Base-by-base conservation (phyloP, 2,888 invertebrate species). In the Stenchaetothrips biformis region DNA sequence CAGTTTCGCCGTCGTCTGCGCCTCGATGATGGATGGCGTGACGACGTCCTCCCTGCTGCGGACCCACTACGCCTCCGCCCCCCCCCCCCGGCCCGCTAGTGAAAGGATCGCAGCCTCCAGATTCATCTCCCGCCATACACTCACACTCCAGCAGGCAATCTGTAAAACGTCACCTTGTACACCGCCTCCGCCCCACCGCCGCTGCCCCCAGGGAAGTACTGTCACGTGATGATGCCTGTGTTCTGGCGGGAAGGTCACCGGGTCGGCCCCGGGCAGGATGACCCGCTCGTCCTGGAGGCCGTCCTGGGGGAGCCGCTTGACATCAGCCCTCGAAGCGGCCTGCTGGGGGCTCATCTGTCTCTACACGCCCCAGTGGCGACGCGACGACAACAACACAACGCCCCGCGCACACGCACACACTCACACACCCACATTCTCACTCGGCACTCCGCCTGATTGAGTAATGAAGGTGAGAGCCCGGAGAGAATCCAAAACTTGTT, bases 101-200 rank as follows among this genome's bases (percentile, higher is more conserved):
- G 67, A 74, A 74, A 74, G 25, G 53, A 53, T 18, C 53, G 16
- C 16, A 2, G 53, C 11, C 25, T 74, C 21, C 21, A 67, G 67
- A 25, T 74, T 74, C 67, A 25, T 74, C 67, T 16, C 59, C 82
- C 77, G 59, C 13, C 59, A 86, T 80, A 92, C 84, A 86, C 88
- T 84, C 85, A 85, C 88, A 0, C 88, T 88, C 80, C 88, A 87
- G 37, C 37, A 18, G 67, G 67, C 67, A 74, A 74, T 74, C 83
- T 82, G 77, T 80, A 80, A 79, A 81, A 77, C 80, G 78, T 62
- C 80, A 74, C 78, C 79, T 3, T 48, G 59, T 9, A 9, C 48
- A 53, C 67, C 3, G 0, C 59, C 78, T 67, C 82, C 83, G 21
- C 83, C 82, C 81, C 74, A 81, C 82, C 49, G 82, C 81, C 82